Percentiles rank a stretch among this genome's conserved stretches.
phyloP scores from a whole-genome alignment of 1,140 invertebrate genomes.

The Xylocopa sonorina region DNA sequence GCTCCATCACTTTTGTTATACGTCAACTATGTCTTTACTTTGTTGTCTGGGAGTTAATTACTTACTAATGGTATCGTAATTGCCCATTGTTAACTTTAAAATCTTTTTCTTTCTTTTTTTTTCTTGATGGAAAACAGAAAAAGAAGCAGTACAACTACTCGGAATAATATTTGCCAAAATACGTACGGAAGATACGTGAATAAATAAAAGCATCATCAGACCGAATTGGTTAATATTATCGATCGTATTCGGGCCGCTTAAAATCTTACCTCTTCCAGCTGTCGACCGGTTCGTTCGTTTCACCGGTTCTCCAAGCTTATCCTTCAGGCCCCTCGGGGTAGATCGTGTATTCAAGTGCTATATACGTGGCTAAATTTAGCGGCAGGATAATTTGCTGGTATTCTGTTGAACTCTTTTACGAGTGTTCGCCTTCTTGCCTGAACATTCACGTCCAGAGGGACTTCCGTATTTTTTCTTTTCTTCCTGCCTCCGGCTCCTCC shows the following conservation, averaged over 20 bases:
- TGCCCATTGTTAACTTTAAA: too few relatives aligned
- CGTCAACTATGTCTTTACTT: too few relatives aligned
- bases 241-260: too few relatives aligned
- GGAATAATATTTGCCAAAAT: constrained; percentile 21
- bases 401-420: constrained; percentile 43
- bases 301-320: constrained; percentile 20
- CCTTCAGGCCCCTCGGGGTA: constrained; percentile 22
- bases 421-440: neutral
- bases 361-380: constrained; percentile 59
- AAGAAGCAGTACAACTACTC: neutral
- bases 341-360: constrained; percentile 34
- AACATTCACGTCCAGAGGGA: neutral
- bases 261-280: neutral
- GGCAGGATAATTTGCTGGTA: constrained; percentile 34
- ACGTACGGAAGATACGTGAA: constrained; percentile 27
- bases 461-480: constrained; percentile 5
- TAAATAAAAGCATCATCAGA: too few relatives aligned
- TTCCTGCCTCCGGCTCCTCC: too few relatives aligned
- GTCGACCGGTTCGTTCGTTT: neutral
- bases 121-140: too few relatives aligned
- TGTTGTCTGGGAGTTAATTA: too few relatives aligned
- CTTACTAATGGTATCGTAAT: too few relatives aligned
- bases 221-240: constrained; percentile 42
- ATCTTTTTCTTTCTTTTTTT: too few relatives aligned
- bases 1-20: too few relatives aligned